A percentile compares a stretch with the other conserved stretches of the same genome.
These are phyloP conservation scores for Drosophila gunungcola DNA, from an alignment of 1,140 invertebrate genomes.

Conservation along the genomic window DNA sequence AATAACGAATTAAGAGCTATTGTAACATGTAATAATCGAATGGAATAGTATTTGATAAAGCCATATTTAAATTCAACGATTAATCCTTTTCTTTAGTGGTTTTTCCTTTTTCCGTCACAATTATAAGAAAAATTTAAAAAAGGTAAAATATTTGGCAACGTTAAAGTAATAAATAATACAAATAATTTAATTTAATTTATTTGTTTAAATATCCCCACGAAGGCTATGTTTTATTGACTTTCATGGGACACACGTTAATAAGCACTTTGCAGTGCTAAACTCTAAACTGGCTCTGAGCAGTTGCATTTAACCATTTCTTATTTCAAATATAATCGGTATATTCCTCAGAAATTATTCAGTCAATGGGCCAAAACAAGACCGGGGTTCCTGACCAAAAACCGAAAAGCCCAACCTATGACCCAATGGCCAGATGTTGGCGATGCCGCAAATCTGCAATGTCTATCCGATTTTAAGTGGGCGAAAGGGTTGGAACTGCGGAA, in stretches of 20 bases:
- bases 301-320: conserved; percentile 2
- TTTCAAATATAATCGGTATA: background rate
- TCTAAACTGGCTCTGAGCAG: background rate
- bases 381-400: conserved; percentile 16
- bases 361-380: conserved; percentile 34
- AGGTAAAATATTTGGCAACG: no score
- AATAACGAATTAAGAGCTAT: conserved; percentile 28
- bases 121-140: no score
- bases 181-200: no score
- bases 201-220: no score
- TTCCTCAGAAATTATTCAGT: conserved; percentile 30
- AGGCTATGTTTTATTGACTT: no score
- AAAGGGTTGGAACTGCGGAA: background rate
- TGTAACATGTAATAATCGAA: conserved; percentile 2
- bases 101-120: no score
- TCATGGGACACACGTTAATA: no score
- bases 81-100: no score
- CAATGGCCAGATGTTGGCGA: conserved; percentile 38
- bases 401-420: conserved; percentile 21
- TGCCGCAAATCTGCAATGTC: conserved; percentile 52
- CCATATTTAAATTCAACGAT: no score
- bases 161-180: no score
- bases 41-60: background rate
- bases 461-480: conserved; percentile 15
- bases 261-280: no score